Evolutionary conservation across 2,888 invertebrate genomes (phyloP), one percentile per base, ranked within the genome.

Genomic region (Pseudolycoriella hygida): DNA sequence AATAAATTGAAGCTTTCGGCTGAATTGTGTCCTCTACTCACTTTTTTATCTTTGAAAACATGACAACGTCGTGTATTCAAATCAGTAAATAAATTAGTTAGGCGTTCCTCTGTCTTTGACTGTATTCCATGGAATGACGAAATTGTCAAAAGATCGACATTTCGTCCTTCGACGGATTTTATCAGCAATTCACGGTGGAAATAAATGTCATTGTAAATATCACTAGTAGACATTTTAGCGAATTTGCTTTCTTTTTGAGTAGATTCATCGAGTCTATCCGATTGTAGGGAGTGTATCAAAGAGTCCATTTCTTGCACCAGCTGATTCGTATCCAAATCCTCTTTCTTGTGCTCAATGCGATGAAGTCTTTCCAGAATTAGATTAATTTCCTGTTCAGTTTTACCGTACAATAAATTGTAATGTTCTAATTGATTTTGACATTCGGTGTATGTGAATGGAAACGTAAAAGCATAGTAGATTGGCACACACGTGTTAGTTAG

Each of bases 391-490:
- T 46, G 38, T 5, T 17, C 17, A 17, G 18, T 45, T 42, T 50
- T 52, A 42, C 41, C 46, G 48, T 49, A 52, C 46, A 51, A 74
- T 47, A 63, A 53, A 58, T 88, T 86, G 41, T 86, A 73, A 42
- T 71, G 72, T 51, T 71, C 72, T 19, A 90, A 67, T 55, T 77
- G 73, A 50, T 77, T 76, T 62, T 86, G 84, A 44, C 85, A 70
- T 55, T 92, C 89, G 0, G 74, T 72, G 59, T 87, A 90, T 0
- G 88, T 81, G 66, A 79, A 90, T 2, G 92, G 92, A 64, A 84
- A 92, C 5, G 89, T 89, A 64, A 92, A 92, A 0, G 90, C 89
- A 67, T 90, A 85, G 65, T 85, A 90, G 6, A 80, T 79, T 3
- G 79, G 75, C 17, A 81, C 77, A 49, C 77, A 74, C 3, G 69